phyloP scores from a whole-genome alignment of 1,140 invertebrate species.

The Neotoxoptera formosana region DNA sequence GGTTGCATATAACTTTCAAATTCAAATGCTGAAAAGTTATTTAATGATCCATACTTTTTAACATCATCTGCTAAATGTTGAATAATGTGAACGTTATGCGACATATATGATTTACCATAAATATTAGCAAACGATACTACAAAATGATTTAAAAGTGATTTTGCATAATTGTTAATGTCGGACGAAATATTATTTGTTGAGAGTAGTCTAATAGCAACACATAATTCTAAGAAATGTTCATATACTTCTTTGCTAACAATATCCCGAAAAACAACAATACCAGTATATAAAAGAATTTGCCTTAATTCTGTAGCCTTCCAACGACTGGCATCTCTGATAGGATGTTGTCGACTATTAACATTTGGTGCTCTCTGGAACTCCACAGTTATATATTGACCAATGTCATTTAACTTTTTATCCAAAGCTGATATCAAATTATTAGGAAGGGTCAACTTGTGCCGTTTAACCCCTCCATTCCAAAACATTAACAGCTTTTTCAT shows the following conservation, averaged over 20 bases:
- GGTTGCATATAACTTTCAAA: too few species aligned
- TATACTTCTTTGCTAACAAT: conserved; percentile 62
- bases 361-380: not conserved
- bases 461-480: not conserved
- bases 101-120: not conserved
- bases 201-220: conserved; percentile 3
- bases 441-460: not conserved
- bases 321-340: conserved; percentile 57
- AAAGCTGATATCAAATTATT: not conserved
- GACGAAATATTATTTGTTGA: not conserved
- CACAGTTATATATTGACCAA: not conserved
- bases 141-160: not conserved
- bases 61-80: not conserved
- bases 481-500: too few species aligned
- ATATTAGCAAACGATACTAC: not conserved
- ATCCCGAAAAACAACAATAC: conserved; percentile 63
- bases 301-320: conserved; percentile 67
- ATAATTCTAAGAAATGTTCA: conserved; percentile 63
- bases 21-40: too few species aligned
- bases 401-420: not conserved
- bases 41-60: too few species aligned
- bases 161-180: not conserved
- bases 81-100: not conserved
- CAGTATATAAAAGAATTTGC: conserved; percentile 65
- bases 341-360: not conserved